Base-by-base conservation (phyloP, 2,888 invertebrate species). In the Pachycephus smyrnensis region DNA sequence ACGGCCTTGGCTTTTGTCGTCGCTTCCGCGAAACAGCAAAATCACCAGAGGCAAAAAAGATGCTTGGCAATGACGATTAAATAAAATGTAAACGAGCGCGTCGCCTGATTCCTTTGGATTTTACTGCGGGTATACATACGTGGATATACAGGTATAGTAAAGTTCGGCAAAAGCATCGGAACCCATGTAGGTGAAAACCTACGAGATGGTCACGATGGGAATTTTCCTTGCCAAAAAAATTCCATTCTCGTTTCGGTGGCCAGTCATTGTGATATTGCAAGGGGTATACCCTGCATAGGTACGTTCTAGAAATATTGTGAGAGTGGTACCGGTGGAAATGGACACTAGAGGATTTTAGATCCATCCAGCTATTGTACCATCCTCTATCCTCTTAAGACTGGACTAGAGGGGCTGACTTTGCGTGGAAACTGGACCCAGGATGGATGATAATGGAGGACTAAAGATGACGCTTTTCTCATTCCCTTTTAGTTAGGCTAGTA, bases 1-100 rank as follows among this genome's bases (percentile, higher is more conserved):
- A 33, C n/a, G 73, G 75, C 80, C 80, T 79, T 76, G 78, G 79
- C 80, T 83, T 83, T 85, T 81, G 81, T 81, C 79, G 77, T 82
- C 81, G 40, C 79, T 4, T n/a, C 12, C 31, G 23, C 55, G 23
- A 9, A 55, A 55, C 2, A 23, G 55, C 23, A 23, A 55, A 55
- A 23, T 55, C 23, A 23, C 9, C 55, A 55, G 15, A 23, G 23
- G 2, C 55, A 23, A 23, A 55, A 23, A 23, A 9, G 23, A 23
- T 55, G 15, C 0, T 23, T 55, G 23, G 2, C 55, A 55, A 55
- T 55, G 23, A 23, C 23, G 23, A 55, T 9, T 55, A 55, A 23
- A 55, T 55, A 23, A 55, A 55, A 55, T 55, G 9, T 9, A 55
- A 55, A 55, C 55, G 9, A 55, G 23, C 2, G 9, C 9, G 2